phyloP scores from a whole-genome alignment of 2,888 invertebrate species.

The Hemithea aestivaria region DNA sequence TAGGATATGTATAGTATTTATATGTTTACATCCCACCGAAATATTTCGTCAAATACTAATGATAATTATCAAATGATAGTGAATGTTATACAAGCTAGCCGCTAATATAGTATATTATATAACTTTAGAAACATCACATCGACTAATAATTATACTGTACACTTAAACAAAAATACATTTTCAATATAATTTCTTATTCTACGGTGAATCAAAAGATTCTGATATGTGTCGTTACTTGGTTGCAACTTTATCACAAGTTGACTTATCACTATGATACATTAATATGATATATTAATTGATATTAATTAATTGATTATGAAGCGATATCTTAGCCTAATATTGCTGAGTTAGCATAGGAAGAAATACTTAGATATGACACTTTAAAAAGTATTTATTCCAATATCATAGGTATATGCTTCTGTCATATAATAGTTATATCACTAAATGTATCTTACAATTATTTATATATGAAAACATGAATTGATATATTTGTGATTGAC shows the following conservation, averaged over 20 bases:
- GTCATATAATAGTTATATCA: no score
- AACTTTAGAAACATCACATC: slow-evolving; percentile 21
- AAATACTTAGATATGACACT: slow-evolving; percentile 6
- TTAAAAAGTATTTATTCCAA: no score
- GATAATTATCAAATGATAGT: slow-evolving; percentile 10
- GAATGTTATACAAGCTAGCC: slow-evolving; percentile 6
- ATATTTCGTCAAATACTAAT: slow-evolving; percentile 10
- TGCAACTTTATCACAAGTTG: slow-evolving; percentile 81
- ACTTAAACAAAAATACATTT: slow-evolving; percentile 40
- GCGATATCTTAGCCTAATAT: slow-evolving; percentile 56
- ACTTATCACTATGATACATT: slow-evolving; percentile 62
- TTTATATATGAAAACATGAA: no score
- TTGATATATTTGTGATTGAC: slow-evolving; percentile 2
- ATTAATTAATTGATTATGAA: slow-evolving; percentile 57
- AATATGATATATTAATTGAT: slow-evolving; percentile 70
- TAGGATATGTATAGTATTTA: slow-evolving; percentile 14
- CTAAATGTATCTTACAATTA: no score
- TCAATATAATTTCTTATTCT: slow-evolving; percentile 48
- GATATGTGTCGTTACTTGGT: slow-evolving; percentile 87
- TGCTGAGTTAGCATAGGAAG: slow-evolving; percentile 57
- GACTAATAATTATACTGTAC: slow-evolving; percentile 46
- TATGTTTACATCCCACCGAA: slow-evolving; percentile 22
- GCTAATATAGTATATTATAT: slow-evolving; percentile 11
- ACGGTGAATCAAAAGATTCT: slow-evolving; percentile 83
- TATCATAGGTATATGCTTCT: no score